Evolutionary conservation across 2,888 invertebrate species (phyloP), one percentile per base, ranked within the genome.

Genomic region (Augiades crinisus): DNA sequence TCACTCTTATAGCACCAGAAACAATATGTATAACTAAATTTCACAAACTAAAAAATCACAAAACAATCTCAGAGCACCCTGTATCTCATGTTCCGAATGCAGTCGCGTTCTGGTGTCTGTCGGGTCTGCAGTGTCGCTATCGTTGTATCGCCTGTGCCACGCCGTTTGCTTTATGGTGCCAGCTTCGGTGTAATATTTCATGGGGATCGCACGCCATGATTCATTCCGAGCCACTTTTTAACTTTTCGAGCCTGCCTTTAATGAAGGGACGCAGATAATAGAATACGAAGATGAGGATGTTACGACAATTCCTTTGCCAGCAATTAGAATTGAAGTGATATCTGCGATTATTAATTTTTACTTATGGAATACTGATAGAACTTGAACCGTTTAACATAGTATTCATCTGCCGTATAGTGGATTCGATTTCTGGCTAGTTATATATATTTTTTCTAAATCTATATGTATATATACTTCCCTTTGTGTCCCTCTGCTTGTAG

Each of bases 81-180:
- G 76, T 87, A 76, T 51, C 53, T 59, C 54, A 52, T 59, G 63
- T 67, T 67, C 68, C 63, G 72, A 64, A 58, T 70, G 72, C 67
- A 78, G 76, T 72, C 83, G 76, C 81, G 86, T 80, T 81, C 76
- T 78, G 77, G 78, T 81, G 86, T 82, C 84, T 81, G 86, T 85
- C 83, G 82, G 78, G 72, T 72, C 75, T 76, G 81, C 75, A 70
- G 81, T 86, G 88, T 88, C 86, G 84, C 88, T 89, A 89, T 89
- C 88, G 84, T 81, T 86, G 88, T 88, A 89, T 88, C 88, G 86
- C 79, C 74, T 74, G 74, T 84, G 87, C 87, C 85, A 86, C 78
- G 75, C 80, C 81, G 82, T 87, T 87, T 88, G 86, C 84, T 89
- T 89, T 89, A 89, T 89, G 87, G 87, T 86, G 83, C 85, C 88